These are phyloP conservation scores for Nyleta sp. DNA, from an alignment of 2,888 invertebrate species.

Conservation along the genomic window DNA sequence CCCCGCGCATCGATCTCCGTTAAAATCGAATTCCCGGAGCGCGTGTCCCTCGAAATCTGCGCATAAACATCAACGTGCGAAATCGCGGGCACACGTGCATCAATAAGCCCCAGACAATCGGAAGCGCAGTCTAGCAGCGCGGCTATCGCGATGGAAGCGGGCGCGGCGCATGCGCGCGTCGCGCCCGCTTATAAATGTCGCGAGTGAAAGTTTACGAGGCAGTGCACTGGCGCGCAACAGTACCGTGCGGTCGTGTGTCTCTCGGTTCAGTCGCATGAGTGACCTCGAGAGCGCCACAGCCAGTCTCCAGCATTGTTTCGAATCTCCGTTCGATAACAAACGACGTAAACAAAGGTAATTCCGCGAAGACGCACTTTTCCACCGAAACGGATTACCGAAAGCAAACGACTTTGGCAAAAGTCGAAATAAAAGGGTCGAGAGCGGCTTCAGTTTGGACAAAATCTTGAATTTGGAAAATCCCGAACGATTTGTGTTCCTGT, in stretches of 20 bases:
- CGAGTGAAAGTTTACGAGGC: conserved; percentile 57
- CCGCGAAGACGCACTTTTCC: too few species aligned
- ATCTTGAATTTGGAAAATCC: too few species aligned
- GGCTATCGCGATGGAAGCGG: conserved; percentile 3
- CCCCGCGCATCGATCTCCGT: too few species aligned
- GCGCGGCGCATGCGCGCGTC: conserved; percentile 27
- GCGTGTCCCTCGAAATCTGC: conserved; percentile 2
- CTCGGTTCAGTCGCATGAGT: conserved; percentile 4
- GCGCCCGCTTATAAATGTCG: conserved; percentile 43
- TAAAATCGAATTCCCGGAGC: background rate
- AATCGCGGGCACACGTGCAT: conserved; percentile 4
- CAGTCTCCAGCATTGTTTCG: too few species aligned
- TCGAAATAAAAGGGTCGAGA: too few species aligned
- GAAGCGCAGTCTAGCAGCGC: conserved; percentile 17
- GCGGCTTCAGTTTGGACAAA: too few species aligned
- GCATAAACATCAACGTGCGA: background rate
- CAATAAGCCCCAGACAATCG: conserved; percentile 26
- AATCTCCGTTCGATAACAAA: too few species aligned
- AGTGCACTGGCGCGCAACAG: conserved; percentile 47
- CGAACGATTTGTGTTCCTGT: too few species aligned
- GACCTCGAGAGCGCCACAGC: too few species aligned
- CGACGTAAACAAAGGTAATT: too few species aligned
- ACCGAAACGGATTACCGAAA: too few species aligned
- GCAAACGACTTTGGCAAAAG: too few species aligned
- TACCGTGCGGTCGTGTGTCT: background rate